Evolutionary conservation across 2,888 invertebrate genomes (phyloP), one percentile per base, ranked within the genome.

Genomic region (Pammene aurita): DNA sequence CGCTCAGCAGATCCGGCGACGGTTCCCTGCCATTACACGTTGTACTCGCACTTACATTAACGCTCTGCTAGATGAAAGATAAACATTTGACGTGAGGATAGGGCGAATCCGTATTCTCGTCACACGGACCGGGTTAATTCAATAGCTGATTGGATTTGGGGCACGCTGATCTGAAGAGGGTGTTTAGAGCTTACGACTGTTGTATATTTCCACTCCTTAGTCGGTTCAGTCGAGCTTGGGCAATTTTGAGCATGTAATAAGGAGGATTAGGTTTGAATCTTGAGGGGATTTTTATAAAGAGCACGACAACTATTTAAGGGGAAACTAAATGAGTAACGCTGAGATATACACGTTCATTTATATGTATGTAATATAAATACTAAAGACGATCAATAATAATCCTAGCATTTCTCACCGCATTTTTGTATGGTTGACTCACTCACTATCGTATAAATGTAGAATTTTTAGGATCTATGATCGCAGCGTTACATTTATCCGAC

Each of bases 141-240:
- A 91, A 92, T 91, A 90, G 90, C 89, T 92, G 92, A 92, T 92
- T 92, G 92, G 92, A 92, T 92, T 92, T 91, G 90, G 89, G 89
- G 84, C 86, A 85, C 84, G 84, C 85, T 85, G 88, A 87, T 88
- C 88, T 86, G 80, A 78, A n/a, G 78, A 76, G 78, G 74, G 77
- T 75, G 77, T 87, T 89, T 88, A 88, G 78, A 84, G 71, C 74
- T 74, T 72, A 80, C 87, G 88, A 81, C 78, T 71, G 48, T 56
- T 34, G 26, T 63, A 52, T 61, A 35, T 38, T 35, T 57, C 44
- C 34, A 46, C 46, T 67, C 14, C 44, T 46, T 42, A 18, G 44
- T 18, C 46, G 16, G n/a, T 41, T 44, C 14, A 41, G 55, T 55
- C 38, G 41, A 48, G 61, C 26, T 55, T 44, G 18, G 35, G 18